Evolutionary conservation across 64 coral and sea anemone species (phyloP).

Genomic region (Dendronephthya gigantea): DNA sequence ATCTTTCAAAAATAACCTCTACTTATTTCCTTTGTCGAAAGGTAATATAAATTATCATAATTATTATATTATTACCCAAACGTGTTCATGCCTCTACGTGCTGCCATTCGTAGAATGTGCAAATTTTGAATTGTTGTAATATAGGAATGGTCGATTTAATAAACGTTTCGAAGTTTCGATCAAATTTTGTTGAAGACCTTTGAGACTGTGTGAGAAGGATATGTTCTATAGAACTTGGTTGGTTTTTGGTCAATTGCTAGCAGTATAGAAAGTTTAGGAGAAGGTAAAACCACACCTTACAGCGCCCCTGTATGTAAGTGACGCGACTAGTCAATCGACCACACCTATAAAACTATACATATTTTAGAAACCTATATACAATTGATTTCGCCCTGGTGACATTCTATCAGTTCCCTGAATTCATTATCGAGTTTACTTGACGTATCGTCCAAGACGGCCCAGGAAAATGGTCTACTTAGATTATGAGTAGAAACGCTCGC

Average conservation of each 20-base stretch:
- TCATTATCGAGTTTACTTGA: not conserved
- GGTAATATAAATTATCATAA: not conserved
- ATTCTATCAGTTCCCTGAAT: not conserved
- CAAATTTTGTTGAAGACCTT: too few species aligned
- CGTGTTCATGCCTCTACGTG: not conserved
- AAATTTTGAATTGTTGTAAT: not conserved
- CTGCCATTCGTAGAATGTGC: not conserved
- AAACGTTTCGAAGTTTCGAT: not conserved
- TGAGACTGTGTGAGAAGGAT: too few species aligned
- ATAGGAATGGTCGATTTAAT: not conserved
- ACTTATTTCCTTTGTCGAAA: not conserved
- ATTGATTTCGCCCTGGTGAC: constrained; percentile 8
- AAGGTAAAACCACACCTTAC: too few species aligned
- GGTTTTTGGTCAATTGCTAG: too few species aligned
- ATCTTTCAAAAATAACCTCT: not conserved
- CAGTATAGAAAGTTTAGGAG: too few species aligned
- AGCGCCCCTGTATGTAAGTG: too few species aligned
- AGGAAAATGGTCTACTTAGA: not conserved
- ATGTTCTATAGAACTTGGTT: too few species aligned
- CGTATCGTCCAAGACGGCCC: not conserved
- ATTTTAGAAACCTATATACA: not conserved
- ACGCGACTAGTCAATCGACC: too few species aligned
- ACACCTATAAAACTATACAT: not conserved
- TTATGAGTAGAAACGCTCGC: not conserved
- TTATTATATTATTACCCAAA: not conserved